Percentiles rank a stretch among this genome's conserved stretches.
Conservation (phyloP, 2,797 vertebrate species). For the Myotis findleyi region DNA sequence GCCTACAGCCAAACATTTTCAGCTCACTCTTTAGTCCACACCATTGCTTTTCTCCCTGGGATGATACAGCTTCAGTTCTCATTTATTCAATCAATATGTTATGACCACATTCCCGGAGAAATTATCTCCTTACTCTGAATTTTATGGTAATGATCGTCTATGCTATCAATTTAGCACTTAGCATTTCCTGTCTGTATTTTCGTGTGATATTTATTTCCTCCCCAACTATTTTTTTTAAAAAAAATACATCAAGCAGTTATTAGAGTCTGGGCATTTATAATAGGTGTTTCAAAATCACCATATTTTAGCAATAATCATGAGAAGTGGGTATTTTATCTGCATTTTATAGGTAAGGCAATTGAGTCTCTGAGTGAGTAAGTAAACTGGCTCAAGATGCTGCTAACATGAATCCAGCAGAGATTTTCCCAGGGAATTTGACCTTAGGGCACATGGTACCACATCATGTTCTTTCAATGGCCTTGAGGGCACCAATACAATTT, state of each 20-base stretch:
- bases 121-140: conserved; percentile 27
- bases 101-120: neutral
- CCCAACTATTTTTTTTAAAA: neutral
- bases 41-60: neutral
- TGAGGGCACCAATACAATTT: neutral
- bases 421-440: neutral
- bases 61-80: neutral
- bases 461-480: neutral
- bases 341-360: conserved; percentile 6
- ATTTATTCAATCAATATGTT: conserved; percentile 26
- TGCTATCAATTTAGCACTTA: neutral
- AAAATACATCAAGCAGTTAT: neutral
- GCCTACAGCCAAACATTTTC: neutral
- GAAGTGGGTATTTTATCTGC: conserved; percentile 36
- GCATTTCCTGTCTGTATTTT: conserved; percentile 57
- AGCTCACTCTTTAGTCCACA: neutral
- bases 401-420: neutral
- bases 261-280: neutral
- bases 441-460: neutral
- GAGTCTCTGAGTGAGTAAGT: neutral
- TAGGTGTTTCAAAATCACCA: neutral
- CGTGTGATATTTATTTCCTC: neutral
- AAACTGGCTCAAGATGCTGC: neutral
- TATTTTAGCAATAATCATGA: conserved; percentile 37
- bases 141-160: neutral